These are phyloP conservation scores for Trididemnum clinides DNA, from an alignment of 23 tunicate genomes.

Conservation along the genomic window DNA sequence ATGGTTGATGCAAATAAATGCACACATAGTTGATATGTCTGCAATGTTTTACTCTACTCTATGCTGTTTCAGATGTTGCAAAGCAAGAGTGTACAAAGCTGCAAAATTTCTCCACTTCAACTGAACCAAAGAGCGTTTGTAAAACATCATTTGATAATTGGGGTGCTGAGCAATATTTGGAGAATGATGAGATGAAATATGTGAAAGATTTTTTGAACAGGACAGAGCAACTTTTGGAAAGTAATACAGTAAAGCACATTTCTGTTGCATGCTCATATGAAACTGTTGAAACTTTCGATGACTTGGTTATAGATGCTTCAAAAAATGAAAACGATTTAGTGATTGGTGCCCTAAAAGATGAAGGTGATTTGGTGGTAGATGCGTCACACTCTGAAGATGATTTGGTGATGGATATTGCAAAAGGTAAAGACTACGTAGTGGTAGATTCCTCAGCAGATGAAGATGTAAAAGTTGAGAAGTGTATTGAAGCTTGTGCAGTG, in stretches of 20 bases:
- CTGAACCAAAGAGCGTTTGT: too few species aligned
- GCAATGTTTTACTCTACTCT: background rate
- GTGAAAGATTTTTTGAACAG: slow-evolving; percentile 40
- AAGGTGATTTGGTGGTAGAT: too few species aligned
- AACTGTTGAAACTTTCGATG: slow-evolving; percentile 24
- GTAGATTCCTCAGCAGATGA: too few species aligned
- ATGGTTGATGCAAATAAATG: background rate
- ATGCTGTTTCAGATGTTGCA: background rate
- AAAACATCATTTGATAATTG: slow-evolving; percentile 18
- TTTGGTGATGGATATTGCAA: too few species aligned
- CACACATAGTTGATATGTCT: background rate
- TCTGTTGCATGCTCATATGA: slow-evolving; percentile 28
- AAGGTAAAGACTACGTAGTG: too few species aligned
- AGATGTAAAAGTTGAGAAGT: too few species aligned
- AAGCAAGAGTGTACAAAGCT: too few species aligned
- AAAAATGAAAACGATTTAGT: background rate
- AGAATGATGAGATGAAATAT: slow-evolving; percentile 14
- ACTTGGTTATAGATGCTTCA: background rate
- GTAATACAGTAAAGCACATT: background rate
- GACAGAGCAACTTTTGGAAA: slow-evolving; percentile 26
- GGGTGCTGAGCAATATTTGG: slow-evolving; percentile 52
- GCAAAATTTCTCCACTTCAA: too few species aligned
- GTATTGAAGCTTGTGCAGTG: too few species aligned
- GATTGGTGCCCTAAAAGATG: background rate
- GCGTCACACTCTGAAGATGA: too few species aligned